Evolutionary conservation across 2,113 vertebrate genomes (phyloP), one percentile per base, ranked within the genome.

Genomic region (Limanda limanda): DNA sequence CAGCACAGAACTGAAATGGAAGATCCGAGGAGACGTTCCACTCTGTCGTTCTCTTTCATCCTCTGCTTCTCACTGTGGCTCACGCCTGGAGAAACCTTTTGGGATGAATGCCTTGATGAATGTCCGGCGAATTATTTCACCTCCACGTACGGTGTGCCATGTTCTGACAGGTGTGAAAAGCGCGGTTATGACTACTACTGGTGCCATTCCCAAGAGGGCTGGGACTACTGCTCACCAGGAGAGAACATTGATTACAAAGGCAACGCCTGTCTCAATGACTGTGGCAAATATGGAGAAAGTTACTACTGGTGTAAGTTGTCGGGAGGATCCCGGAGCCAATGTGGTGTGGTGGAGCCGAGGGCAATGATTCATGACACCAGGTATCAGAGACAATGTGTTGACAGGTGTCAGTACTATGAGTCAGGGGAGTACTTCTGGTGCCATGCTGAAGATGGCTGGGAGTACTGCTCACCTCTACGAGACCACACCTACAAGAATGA

Each of bases 401-500:
- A 31, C 27, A 31, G 27, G 0, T 31, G 27, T 31, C 27, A 31
- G 27, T 31, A 6, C 5, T 31, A 31, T 31, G 27, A 31, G 27
- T 31, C 27, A 31, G 27, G 1, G 0, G 51, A 35, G 11, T 68
- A 68, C 66, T 68, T 40, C 51, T 56, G 48, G 51, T 68, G 66
- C 14, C 2, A 68, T 5, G 37, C 8, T 21, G 3, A 11, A 10
- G 8, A 55, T 0, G 1, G 3, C 20, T 68, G 66, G 66, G 51
- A 40, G 2, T 68, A 68, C 51, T 68, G 66, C 66, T 68, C 66
- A 23, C 66, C 66, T 55, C 5, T 17, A 10, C 20, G 6, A 14
- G 51, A 68, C 18, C 0, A 31, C 51, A 68, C 66, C 27, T 54
- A 55, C 27, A 21, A 21, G 35, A 4, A 15, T 21, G 20, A n/a